These are phyloP conservation scores for Leptogaster cylindrica DNA, from an alignment of 2,888 invertebrate species.

Conservation along the genomic window DNA sequence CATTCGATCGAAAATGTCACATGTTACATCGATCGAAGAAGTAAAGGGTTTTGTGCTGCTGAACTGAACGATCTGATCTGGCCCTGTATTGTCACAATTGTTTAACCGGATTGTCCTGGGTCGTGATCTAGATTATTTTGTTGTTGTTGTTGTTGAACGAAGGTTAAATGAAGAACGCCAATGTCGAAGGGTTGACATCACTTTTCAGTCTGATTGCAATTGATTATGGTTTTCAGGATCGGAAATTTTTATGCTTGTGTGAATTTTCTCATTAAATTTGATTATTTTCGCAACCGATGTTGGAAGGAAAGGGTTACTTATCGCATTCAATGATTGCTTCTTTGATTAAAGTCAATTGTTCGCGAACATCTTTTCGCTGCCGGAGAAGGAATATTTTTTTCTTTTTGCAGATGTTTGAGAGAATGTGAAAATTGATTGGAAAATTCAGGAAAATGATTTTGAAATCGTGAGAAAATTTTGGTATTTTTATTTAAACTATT, in stretches of 20 bases:
- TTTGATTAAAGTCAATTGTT: constrained; percentile 44
- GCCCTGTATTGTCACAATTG: constrained; percentile 45
- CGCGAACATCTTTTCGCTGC: constrained; percentile 8
- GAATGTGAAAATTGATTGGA: no score
- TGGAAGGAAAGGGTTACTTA: constrained; percentile 18
- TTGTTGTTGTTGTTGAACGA: neutral
- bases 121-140: constrained; percentile 44
- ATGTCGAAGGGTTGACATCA: constrained; percentile 39
- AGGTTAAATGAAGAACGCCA: neutral
- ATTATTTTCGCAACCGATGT: constrained; percentile 38
- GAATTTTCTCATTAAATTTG: constrained; percentile 48
- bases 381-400: no score
- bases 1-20: constrained; percentile 36
- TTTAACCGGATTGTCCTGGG: constrained; percentile 42
- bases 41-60: constrained; percentile 10
- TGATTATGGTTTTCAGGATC: constrained; percentile 42
- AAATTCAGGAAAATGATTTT: no score
- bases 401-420: no score
- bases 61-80: constrained; percentile 41
- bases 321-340: constrained; percentile 10
- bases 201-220: constrained; percentile 40
- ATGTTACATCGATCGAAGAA: neutral
- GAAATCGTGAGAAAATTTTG: no score
- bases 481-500: no score
- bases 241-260: constrained; percentile 47